Conservation (phyloP, 2,113 vertebrate genomes). For the Hippopotamus amphibius region DNA sequence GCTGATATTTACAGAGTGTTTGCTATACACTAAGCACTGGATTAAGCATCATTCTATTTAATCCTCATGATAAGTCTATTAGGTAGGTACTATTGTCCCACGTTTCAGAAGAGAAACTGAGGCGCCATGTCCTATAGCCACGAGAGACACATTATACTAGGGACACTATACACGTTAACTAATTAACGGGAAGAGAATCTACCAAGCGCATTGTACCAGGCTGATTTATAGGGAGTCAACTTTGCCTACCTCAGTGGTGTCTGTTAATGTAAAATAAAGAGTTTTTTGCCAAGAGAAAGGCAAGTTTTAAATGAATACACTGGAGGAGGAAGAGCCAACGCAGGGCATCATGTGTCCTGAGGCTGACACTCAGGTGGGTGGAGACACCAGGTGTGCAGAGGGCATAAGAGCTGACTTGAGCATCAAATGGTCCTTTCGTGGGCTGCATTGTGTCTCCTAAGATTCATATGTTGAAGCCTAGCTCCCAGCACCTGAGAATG, state of each 20-base stretch:
- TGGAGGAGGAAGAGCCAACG: accelerated
- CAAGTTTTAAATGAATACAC: not conserved
- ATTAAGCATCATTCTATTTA: too few relatives aligned
- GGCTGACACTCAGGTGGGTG: accelerated
- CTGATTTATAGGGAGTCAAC: not conserved
- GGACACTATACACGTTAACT: too few relatives aligned
- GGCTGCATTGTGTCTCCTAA: too few relatives aligned
- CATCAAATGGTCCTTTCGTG: not conserved
- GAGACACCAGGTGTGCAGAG: not conserved
- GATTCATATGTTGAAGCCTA: too few relatives aligned
- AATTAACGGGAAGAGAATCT: not conserved
- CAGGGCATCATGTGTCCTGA: too few relatives aligned
- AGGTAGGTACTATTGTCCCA: not conserved
- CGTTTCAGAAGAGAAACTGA: not conserved
- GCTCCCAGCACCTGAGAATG: not conserved
- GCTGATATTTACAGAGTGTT: not conserved
- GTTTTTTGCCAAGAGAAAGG: not conserved
- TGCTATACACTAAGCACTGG: not conserved
- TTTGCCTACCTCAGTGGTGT: accelerated
- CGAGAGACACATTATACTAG: not conserved
- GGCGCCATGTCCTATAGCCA: accelerated
- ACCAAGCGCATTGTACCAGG: too few relatives aligned
- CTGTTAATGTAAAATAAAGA: accelerated
- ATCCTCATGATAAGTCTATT: too few relatives aligned
- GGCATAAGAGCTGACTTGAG: not conserved